Evolutionary conservation across 2,888 invertebrate genomes (phyloP).

Genomic region (Thecophora atra): DNA sequence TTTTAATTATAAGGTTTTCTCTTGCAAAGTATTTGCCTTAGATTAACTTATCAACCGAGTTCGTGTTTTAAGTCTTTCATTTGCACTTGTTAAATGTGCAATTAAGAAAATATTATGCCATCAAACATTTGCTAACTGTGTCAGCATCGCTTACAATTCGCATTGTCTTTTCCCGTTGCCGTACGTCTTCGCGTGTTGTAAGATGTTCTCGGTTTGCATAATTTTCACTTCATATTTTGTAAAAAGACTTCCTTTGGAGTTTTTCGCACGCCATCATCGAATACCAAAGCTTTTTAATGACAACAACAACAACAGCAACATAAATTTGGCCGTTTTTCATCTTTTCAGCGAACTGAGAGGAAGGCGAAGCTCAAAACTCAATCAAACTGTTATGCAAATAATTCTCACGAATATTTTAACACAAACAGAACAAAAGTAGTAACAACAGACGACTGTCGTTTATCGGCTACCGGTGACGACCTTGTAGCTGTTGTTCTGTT

Average conservation of each 20-base stretch:
- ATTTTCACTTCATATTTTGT: slow-evolving; percentile 20
- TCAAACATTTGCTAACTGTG: not conserved
- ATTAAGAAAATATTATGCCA: not conserved
- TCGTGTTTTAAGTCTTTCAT: slow-evolving; percentile 8
- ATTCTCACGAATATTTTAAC: slow-evolving; percentile 6
- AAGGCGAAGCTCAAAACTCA: not conserved
- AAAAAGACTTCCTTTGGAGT: slow-evolving; percentile 15
- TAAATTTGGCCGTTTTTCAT: not conserved
- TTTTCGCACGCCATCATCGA: slow-evolving; percentile 13
- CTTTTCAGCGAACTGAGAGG: not conserved
- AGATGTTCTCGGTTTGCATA: slow-evolving; percentile 6
- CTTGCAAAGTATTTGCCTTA: not conserved
- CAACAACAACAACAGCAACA: not conserved
- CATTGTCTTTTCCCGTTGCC: not conserved
- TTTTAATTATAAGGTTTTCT: no score
- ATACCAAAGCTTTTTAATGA: not conserved
- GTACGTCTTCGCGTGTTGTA: not conserved
- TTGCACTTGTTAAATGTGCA: not conserved
- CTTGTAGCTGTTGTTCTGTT: slow-evolving; percentile 26
- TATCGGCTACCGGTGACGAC: slow-evolving; percentile 2
- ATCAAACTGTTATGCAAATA: slow-evolving; percentile 22
- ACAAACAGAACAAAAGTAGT: not conserved
- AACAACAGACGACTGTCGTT: not conserved
- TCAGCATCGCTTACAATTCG: not conserved
- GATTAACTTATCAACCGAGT: not conserved